These are phyloP conservation scores for Petaurus breviceps DNA, from an alignment of 2,113 vertebrate species.

Conservation along the genomic window DNA sequence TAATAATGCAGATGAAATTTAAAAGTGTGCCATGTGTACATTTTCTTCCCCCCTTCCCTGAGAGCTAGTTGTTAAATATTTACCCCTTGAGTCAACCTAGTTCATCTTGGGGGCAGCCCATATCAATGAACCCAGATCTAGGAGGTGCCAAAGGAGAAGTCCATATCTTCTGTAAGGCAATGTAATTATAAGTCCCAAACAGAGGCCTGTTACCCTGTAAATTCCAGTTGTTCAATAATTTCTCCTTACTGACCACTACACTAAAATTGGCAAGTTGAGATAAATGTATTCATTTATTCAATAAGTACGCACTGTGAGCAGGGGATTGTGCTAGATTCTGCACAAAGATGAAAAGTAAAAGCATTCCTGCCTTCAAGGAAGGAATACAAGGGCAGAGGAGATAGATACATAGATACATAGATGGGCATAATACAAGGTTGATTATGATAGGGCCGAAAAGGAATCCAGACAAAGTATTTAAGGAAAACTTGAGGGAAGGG, in stretches of 20 bases:
- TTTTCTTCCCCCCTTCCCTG: too few relatives aligned
- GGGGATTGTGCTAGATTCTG: not conserved
- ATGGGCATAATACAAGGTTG: not conserved
- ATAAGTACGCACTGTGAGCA: not conserved
- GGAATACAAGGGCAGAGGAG: not conserved
- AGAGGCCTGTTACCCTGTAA: not conserved
- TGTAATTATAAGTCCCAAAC: not conserved
- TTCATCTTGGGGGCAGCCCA: not conserved
- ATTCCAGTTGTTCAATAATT: not conserved
- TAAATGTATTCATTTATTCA: not conserved
- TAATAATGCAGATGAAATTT: not conserved
- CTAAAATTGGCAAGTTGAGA: not conserved
- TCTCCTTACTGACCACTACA: not conserved
- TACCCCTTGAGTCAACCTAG: not conserved
- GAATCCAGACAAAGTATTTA: too few relatives aligned
- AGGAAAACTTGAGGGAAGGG: not conserved
- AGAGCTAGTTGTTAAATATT: not conserved
- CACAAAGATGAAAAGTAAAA: not conserved
- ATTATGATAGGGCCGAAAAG: not conserved
- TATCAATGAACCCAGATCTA: not conserved
- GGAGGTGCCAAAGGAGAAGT: not conserved
- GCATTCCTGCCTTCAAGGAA: too few relatives aligned
- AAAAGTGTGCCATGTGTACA: not conserved
- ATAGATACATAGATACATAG: not conserved
- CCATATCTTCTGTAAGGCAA: not conserved